Conservation (phyloP, 1,140 invertebrate species). For the Drosophila pallidifrons region DNA sequence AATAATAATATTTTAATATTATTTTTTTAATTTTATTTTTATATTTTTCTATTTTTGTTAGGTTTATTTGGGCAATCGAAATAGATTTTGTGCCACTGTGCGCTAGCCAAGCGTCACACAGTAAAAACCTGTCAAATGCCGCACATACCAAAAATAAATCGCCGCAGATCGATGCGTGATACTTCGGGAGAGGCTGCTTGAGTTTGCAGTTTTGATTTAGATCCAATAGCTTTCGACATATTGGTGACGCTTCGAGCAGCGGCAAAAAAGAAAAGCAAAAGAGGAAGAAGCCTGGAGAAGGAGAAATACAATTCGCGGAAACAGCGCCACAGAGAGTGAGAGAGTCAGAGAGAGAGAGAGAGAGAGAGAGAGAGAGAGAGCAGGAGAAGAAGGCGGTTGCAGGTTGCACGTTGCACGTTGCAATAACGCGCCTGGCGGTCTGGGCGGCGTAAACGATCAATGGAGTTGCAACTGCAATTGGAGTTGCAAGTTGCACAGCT, state of each 20-base stretch:
- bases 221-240: slow-evolving; percentile 60
- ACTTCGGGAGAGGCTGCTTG: slow-evolving; percentile 38
- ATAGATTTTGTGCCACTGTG: slow-evolving; percentile 12
- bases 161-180: slow-evolving; percentile 71
- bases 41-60: neutral
- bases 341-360: too few relatives aligned
- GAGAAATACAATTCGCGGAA: slow-evolving; percentile 62
- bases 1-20: neutral
- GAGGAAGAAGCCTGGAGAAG: slow-evolving; percentile 26
- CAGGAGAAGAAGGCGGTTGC: neutral
- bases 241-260: slow-evolving; percentile 70
- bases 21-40: too few relatives aligned
- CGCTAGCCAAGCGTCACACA: slow-evolving; percentile 1
- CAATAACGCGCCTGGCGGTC: slow-evolving; percentile 72
- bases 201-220: slow-evolving; percentile 71
- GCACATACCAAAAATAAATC: slow-evolving; percentile 74
- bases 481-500: slow-evolving; percentile 25
- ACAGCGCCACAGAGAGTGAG: slow-evolving; percentile 17
- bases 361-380: neutral
- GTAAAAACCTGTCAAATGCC: slow-evolving; percentile 78
- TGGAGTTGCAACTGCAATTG: slow-evolving; percentile 50
- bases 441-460: slow-evolving; percentile 75
- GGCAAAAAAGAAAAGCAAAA: slow-evolving; percentile 20
- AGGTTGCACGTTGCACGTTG: neutral
- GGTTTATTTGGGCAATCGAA: neutral